phyloP scores from a whole-genome alignment of 2,113 vertebrate species.

The Crotalus tigris region DNA sequence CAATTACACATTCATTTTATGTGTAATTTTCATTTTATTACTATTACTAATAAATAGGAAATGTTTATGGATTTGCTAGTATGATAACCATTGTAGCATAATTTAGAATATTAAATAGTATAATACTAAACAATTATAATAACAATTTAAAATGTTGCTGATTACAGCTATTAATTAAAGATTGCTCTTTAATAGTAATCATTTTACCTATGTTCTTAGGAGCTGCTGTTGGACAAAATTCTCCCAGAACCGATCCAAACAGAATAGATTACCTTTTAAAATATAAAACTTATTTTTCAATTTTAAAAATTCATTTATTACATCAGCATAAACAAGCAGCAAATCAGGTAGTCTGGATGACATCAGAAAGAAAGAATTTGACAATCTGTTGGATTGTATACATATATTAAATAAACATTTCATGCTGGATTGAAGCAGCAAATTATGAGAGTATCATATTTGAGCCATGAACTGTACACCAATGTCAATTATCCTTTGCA shows the following conservation, averaged over 20 bases:
- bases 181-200: background rate
- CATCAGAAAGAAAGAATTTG: constrained; percentile 9
- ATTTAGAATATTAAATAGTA: background rate
- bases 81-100: background rate
- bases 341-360: background rate
- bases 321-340: background rate
- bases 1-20: background rate
- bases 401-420: constrained; percentile 25
- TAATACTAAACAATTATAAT: background rate
- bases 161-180: background rate
- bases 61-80: background rate
- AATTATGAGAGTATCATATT: background rate
- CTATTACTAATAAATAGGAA: background rate
- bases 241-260: background rate
- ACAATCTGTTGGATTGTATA: constrained; percentile 20
- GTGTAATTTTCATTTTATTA: background rate
- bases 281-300: background rate
- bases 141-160: background rate
- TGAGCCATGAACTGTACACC: constrained; percentile 17
- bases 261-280: background rate
- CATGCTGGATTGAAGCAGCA: background rate
- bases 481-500: constrained; percentile 32
- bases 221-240: background rate
- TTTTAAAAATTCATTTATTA: background rate
- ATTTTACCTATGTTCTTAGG: background rate